phyloP scores from a whole-genome alignment of 2,113 vertebrate species.

The Elephantulus edwardii region DNA sequence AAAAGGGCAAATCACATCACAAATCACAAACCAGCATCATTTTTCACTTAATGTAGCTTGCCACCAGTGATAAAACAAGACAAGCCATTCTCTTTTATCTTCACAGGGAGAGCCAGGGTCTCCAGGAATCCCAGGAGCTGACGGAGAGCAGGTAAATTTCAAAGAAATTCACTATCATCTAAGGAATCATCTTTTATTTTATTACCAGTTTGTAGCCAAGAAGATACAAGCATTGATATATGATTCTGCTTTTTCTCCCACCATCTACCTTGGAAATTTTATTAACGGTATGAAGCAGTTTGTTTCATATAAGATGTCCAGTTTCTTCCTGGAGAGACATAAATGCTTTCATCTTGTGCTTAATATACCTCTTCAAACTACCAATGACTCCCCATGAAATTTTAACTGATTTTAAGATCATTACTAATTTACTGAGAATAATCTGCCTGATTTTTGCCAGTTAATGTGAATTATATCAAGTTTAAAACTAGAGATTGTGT shows the following conservation, averaged over 20 bases:
- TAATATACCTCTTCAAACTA: not conserved
- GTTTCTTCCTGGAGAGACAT: conserved; percentile 24
- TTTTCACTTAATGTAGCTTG: not conserved
- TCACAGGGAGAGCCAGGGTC: conserved; percentile 93
- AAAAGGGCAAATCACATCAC: conserved; percentile 13
- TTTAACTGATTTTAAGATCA: not conserved
- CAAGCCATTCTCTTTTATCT: conserved; percentile 55
- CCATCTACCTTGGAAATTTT: not conserved
- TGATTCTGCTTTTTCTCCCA: not conserved
- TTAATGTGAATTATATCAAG: not conserved
- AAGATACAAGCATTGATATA: not conserved
- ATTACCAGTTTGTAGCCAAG: conserved; percentile 7
- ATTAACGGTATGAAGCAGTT: conserved; percentile 21
- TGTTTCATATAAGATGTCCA: not conserved
- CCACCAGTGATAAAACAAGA: conserved; percentile 14
- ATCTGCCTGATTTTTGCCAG: not conserved
- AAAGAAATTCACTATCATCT: not conserved
- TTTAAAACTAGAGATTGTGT: not conserved
- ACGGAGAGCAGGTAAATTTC: conserved; percentile 93
- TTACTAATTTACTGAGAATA: not conserved
- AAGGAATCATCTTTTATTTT: conserved; percentile 36
- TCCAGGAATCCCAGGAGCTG: conserved; percentile 91
- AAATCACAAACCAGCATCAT: not conserved
- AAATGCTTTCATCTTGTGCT: conserved; percentile 9
- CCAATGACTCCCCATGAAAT: not conserved